A percentile compares a stretch with the other conserved stretches of the same genome.
These are phyloP conservation scores for Helicorthomorpha holstii DNA, from an alignment of 1,140 invertebrate genomes.

Conservation along the genomic window DNA sequence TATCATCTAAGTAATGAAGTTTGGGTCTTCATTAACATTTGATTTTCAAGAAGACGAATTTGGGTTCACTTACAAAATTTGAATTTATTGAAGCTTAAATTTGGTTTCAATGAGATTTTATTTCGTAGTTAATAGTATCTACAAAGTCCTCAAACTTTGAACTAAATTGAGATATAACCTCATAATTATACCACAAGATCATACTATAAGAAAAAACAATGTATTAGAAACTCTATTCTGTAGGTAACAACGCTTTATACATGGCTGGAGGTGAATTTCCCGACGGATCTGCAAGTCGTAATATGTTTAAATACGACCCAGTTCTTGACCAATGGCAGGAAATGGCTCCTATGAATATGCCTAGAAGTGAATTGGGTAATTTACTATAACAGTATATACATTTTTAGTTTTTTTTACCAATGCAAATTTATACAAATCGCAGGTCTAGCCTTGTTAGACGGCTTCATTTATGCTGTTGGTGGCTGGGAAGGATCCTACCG, in stretches of 20 bases:
- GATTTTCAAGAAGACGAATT: no score
- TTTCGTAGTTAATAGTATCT: no score
- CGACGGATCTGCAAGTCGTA: slow-evolving; percentile 32
- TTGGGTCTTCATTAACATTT: no score
- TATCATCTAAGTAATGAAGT: no score
- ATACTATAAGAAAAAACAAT: not conserved
- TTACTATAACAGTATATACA: not conserved
- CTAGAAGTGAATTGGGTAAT: slow-evolving; percentile 33
- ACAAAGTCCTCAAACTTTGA: no score
- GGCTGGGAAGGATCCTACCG: slow-evolving; percentile 68
- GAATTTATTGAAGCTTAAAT: no score
- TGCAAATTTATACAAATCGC: slow-evolving; percentile 1
- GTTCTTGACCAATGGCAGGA: slow-evolving; percentile 34
- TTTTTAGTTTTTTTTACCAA: not conserved
- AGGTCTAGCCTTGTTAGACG: slow-evolving; percentile 46
- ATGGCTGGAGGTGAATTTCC: slow-evolving; percentile 38
- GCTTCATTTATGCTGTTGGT: slow-evolving; percentile 53
- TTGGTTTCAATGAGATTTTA: no score
- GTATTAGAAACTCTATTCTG: slow-evolving; percentile 13
- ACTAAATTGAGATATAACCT: no score
- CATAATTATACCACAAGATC: not conserved
- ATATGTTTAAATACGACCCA: slow-evolving; percentile 36
- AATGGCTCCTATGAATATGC: slow-evolving; percentile 31
- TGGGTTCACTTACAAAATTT: no score
- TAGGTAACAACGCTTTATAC: slow-evolving; percentile 33